Evolutionary conservation across 2,113 vertebrate genomes (phyloP).

Genomic region (Philantomba maxwellii): DNA sequence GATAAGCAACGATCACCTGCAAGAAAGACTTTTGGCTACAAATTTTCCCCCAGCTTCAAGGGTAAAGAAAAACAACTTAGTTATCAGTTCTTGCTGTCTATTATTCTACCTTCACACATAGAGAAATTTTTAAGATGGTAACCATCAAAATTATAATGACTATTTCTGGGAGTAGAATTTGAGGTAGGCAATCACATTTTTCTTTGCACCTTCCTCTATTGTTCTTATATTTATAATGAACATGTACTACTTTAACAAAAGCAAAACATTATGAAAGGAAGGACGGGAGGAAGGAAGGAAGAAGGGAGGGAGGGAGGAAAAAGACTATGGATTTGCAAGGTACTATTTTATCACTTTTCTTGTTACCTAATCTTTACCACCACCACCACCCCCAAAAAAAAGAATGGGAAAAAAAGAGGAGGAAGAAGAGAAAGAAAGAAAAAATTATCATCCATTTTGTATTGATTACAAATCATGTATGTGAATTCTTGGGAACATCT

Average conservation of each 20-base stretch:
- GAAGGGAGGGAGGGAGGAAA: neutral
- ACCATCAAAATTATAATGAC: neutral
- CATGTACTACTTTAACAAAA: neutral
- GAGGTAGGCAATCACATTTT: neutral
- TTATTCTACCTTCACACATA: neutral
- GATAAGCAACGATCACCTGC: neutral
- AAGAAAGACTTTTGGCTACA: neutral
- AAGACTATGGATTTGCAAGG: neutral
- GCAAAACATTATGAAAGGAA: neutral
- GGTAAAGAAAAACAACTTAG: neutral
- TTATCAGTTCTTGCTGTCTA: neutral
- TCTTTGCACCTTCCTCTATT: neutral
- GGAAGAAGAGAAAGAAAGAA: neutral
- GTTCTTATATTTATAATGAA: neutral
- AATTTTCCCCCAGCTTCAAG: neutral
- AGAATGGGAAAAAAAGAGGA: neutral
- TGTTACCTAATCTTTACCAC: neutral
- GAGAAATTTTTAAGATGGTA: neutral
- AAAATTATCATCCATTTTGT: neutral
- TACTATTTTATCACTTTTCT: neutral
- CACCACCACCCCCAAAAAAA: neutral
- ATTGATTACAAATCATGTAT: neutral
- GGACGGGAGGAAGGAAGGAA: neutral
- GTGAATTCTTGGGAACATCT: constrained; percentile 7
- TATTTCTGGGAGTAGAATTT: neutral